A percentile compares a stretch with the other conserved stretches of the same genome.
Conservation (phyloP, 2,888 invertebrate genomes). For the Cheilosia scutellata region DNA sequence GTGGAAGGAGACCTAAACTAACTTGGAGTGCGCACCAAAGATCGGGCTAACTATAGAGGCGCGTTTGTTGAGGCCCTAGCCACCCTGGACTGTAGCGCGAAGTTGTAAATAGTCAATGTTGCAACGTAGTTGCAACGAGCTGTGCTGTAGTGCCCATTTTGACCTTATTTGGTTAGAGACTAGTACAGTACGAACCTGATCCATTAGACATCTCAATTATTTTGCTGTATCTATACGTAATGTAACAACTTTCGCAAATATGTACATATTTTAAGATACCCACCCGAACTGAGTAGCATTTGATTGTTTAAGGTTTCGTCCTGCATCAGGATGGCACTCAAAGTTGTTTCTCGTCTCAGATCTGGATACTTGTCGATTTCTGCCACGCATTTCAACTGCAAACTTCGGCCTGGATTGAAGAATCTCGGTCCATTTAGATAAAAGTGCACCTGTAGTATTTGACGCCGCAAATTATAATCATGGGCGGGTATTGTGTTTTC, state of each 20-base stretch:
- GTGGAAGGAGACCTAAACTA: too few relatives aligned
- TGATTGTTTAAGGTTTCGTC: slow-evolving; percentile 82
- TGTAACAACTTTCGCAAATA: neutral
- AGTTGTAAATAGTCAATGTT: too few relatives aligned
- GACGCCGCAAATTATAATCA: slow-evolving; percentile 80
- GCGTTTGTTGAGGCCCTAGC: too few relatives aligned
- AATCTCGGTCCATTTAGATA: slow-evolving; percentile 81
- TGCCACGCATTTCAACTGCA: slow-evolving; percentile 81
- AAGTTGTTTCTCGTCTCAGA: slow-evolving; percentile 79
- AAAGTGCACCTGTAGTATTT: slow-evolving; percentile 82
- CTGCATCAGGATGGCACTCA: slow-evolving; percentile 79
- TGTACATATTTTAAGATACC: slow-evolving; percentile 45
- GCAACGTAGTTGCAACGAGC: too few relatives aligned
- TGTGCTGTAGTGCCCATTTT: too few relatives aligned
- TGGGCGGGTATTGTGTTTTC: slow-evolving; percentile 82
- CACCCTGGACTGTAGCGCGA: too few relatives aligned
- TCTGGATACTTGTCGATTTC: slow-evolving; percentile 81
- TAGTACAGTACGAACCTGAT: too few relatives aligned
- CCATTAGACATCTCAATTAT: too few relatives aligned
- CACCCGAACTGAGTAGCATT: slow-evolving; percentile 82
- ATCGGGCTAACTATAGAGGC: too few relatives aligned
- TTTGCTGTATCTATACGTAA: neutral
- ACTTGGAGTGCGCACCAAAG: too few relatives aligned
- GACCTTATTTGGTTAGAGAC: too few relatives aligned
- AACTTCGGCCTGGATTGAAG: slow-evolving; percentile 77